Conservation (phyloP, 1,140 invertebrate genomes). For the Mercenaria mercenaria region DNA sequence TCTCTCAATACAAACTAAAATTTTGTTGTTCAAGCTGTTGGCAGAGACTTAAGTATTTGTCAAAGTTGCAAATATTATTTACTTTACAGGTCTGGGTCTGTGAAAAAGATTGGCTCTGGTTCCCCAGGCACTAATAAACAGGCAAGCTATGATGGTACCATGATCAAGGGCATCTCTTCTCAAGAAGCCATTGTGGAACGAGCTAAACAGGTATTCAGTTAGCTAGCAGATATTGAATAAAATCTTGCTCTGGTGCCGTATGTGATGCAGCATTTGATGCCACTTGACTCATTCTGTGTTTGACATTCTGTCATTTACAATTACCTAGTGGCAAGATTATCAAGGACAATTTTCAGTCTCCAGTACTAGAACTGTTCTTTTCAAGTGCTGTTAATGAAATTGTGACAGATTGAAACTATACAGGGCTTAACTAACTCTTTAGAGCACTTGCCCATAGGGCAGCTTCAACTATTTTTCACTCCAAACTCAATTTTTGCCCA, state of each 20-base stretch:
- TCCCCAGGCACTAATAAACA: slow-evolving; percentile 55
- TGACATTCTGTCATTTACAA: slow-evolving; percentile 54
- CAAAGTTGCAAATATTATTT: background rate
- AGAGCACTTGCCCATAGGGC: too few relatives aligned
- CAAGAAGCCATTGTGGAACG: slow-evolving; percentile 95
- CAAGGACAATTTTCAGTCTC: slow-evolving; percentile 40
- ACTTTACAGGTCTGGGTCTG: slow-evolving; percentile 16
- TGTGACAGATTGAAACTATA: too few relatives aligned
- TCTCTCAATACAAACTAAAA: too few relatives aligned
- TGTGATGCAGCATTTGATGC: slow-evolving; percentile 2
- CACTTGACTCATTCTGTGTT: slow-evolving; percentile 77
- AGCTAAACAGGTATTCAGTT: slow-evolving; percentile 91
- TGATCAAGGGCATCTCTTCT: slow-evolving; percentile 80
- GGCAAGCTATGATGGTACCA: slow-evolving; percentile 87
- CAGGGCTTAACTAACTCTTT: too few relatives aligned
- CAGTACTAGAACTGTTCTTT: background rate
- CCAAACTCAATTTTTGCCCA: too few relatives aligned
- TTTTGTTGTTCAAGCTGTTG: too few relatives aligned
- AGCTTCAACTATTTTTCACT: too few relatives aligned
- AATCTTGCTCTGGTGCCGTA: too few relatives aligned
- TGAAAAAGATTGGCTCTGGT: background rate
- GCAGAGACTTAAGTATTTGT: too few relatives aligned
- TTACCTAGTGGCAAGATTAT: slow-evolving; percentile 76
- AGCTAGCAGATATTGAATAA: too few relatives aligned
- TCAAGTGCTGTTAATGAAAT: slow-evolving; percentile 25